Evolutionary conservation across 2,888 invertebrate species (phyloP).

Genomic region (Cantharis nigra): DNA sequence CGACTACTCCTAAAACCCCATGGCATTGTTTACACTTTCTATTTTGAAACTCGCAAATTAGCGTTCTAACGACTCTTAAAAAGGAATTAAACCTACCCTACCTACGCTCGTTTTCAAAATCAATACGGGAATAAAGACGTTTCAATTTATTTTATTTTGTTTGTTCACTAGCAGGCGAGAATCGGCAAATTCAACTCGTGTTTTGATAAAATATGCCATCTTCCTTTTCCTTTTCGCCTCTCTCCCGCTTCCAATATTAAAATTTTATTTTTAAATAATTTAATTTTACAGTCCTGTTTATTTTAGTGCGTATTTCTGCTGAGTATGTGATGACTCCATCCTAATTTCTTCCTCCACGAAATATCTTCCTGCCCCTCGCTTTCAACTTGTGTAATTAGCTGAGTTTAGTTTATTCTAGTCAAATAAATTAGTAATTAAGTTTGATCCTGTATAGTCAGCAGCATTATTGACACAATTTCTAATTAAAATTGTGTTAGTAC

Average conservation of each 20-base stretch:
- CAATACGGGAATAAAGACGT: background rate
- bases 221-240: background rate
- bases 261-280: background rate
- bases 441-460: constrained; percentile 14
- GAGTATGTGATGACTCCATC: constrained; percentile 11
- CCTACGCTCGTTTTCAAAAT: background rate
- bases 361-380: constrained; percentile 10
- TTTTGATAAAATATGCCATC: constrained; percentile 20
- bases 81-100: background rate
- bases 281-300: background rate
- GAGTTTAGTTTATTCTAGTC: constrained; percentile 17
- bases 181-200: constrained; percentile 4
- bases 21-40: constrained; percentile 36
- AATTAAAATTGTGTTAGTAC: background rate
- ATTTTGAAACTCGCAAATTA: constrained; percentile 28
- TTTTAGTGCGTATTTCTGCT: constrained; percentile 9
- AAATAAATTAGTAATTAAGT: constrained; percentile 20
- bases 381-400: constrained; percentile 18
- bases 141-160: constrained; percentile 17
- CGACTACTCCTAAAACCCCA: constrained; percentile 19
- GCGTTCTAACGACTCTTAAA: background rate
- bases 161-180: constrained; percentile 5
- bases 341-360: constrained; percentile 7
- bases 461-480: constrained; percentile 5
- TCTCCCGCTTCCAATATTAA: background rate